Percentiles rank a stretch among this genome's conserved stretches.
These are phyloP conservation scores for Streptopelia turtur DNA, from an alignment of 2,797 vertebrate genomes.

Conservation along the genomic window DNA sequence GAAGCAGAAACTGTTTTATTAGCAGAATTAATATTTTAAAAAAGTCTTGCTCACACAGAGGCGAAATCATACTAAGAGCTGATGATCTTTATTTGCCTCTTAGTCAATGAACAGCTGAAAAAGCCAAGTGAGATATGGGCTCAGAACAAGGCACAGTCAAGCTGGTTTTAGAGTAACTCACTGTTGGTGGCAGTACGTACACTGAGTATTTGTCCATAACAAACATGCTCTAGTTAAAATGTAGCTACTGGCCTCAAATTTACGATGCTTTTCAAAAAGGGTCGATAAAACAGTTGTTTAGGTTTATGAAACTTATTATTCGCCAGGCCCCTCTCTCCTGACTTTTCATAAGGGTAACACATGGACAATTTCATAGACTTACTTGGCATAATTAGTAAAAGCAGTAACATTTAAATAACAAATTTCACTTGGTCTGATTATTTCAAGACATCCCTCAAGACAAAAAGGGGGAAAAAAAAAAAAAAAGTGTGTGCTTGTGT, in stretches of 20 bases:
- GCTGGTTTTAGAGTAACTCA: neutral
- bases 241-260: neutral
- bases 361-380: neutral
- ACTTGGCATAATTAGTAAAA: neutral
- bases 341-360: neutral
- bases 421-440: neutral
- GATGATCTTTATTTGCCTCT: neutral
- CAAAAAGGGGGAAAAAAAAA: neutral
- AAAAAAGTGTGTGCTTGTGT: neutral
- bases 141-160: neutral
- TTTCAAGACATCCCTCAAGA: neutral
- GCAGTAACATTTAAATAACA: neutral
- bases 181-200: neutral
- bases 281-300: neutral
- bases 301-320: neutral
- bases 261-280: neutral
- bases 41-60: neutral
- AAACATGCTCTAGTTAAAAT: neutral
- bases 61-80: neutral
- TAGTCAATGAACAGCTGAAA: neutral
- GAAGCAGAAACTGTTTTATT: neutral
- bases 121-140: neutral
- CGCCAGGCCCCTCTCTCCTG: neutral
- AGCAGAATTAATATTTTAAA: neutral
- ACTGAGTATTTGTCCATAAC: neutral